phyloP scores from a whole-genome alignment of 2,888 invertebrate species.

The Archips crataeganus region DNA sequence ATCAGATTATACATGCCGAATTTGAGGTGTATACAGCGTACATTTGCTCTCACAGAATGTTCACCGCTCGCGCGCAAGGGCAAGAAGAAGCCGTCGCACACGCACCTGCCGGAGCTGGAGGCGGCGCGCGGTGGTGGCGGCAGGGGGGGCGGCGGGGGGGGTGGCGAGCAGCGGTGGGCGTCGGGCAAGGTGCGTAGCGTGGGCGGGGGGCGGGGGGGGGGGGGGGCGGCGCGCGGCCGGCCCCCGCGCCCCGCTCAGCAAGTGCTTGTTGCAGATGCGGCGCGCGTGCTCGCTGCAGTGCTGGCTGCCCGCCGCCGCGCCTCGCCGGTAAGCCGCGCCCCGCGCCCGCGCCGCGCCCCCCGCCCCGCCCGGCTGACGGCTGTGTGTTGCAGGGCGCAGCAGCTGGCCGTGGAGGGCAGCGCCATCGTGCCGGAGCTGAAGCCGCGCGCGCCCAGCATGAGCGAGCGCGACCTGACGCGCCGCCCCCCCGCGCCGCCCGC shows the following conservation, averaged over 20 bases:
- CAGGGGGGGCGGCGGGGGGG: constrained; percentile 5
- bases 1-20: too few relatives aligned
- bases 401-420: constrained; percentile 82
- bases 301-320: constrained; percentile 74
- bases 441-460: constrained; percentile 85
- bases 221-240: constrained; percentile 47
- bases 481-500: constrained; percentile 23
- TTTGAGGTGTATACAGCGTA: too few relatives aligned
- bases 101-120: constrained; percentile 69
- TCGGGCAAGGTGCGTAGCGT: constrained; percentile 21
- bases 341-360: neutral
- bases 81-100: constrained; percentile 68
- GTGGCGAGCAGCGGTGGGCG: neutral
- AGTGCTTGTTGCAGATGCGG: constrained; percentile 80
- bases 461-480: constrained; percentile 84
- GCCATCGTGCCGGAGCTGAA: constrained; percentile 85
- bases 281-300: constrained; percentile 83
- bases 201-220: neutral
- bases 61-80: constrained; percentile 76
- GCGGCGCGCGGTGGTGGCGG: constrained; percentile 57
- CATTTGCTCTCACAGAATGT: constrained; percentile 61
- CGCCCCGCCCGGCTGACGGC: constrained; percentile 6
- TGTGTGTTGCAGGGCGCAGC: constrained; percentile 59
- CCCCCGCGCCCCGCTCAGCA: constrained; percentile 64
- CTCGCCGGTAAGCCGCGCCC: constrained; percentile 57